phyloP scores from a whole-genome alignment of 2,113 vertebrate species.

The Passer montanus region DNA sequence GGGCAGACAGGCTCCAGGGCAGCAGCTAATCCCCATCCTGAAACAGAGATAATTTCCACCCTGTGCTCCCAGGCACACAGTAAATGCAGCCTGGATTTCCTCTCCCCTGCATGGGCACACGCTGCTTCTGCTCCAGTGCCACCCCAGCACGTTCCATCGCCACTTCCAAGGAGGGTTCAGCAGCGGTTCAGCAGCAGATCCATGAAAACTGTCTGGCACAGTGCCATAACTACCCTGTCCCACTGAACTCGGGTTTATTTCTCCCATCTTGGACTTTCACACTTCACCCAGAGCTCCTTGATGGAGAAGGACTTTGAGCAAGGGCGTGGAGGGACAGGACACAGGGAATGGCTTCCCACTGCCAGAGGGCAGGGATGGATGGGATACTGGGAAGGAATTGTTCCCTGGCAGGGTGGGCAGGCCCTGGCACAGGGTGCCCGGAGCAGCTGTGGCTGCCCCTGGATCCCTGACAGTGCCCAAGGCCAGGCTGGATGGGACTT shows the following conservation, averaged over 20 bases:
- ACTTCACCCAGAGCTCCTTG: neutral
- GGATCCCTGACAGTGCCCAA: neutral
- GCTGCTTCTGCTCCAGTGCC: neutral
- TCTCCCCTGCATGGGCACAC: neutral
- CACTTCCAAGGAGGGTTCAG: neutral
- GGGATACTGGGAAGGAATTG: neutral
- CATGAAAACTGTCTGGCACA: neutral
- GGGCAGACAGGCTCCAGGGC: neutral
- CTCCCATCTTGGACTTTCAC: neutral
- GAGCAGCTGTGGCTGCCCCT: neutral
- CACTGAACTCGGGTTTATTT: rapidly evolving
- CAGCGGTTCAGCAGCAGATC: neutral
- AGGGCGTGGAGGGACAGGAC: neutral
- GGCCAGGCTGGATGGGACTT: rapidly evolving
- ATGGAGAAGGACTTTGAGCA: neutral
- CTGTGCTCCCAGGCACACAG: neutral
- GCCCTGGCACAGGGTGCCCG: neutral
- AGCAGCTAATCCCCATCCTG: neutral
- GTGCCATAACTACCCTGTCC: neutral
- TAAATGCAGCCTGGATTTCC: neutral
- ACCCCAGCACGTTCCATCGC: rapidly evolving
- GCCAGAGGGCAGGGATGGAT: neutral
- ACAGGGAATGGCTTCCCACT: neutral
- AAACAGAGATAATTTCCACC: neutral
- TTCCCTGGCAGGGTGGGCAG: rapidly evolving